Evolutionary conservation across 2,888 invertebrate species (phyloP), one percentile per base, ranked within the genome.

Genomic region (Eristalis arbustorum): DNA sequence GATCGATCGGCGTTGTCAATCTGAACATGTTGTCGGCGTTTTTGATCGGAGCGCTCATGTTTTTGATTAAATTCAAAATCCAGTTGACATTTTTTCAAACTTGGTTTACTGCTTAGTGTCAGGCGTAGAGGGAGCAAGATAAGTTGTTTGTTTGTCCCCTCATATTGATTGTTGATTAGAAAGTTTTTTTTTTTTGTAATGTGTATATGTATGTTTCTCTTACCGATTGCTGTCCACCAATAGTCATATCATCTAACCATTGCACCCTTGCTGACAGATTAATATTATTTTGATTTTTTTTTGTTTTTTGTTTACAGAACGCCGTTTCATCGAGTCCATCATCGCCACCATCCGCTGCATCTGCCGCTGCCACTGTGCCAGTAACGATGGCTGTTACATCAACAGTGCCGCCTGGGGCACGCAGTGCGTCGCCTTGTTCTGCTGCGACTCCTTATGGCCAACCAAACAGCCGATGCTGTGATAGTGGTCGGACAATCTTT

Each of bases 401-500:
- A 56, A 91, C 94, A 90, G 90, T 94, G 91, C 90, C 94, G 92
- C 92, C 94, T 91, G 91, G 94, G 90, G 91, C 93, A 89, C 91
- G 94, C 91, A 95, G 93, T 92, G 94, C 92, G 90, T 94, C 93
- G 18, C 93, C 93, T 25, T 93, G 93, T 88, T 91, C 94, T 87
- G 93, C 94, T 75, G 93, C 94, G 80, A 91, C 91, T 61, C 93
- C 95, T 1, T 92, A 92, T 73, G 93, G 93, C 66, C 92, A 93
- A 89, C 92, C 93, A 84, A 90, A 92, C 88, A 79, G 88, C 71
- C 37, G 97, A 90, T 98, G 98, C 94, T 98, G 98, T 94, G 98
- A 98, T 94, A 97, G 98, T 89, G 98, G 98, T 89, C 95, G 98
- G 91, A 96, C 98, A 88, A 95, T 98, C 92, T 97, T 97, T 94